A percentile compares a stretch with the other conserved stretches of the same genome.
Evolutionary conservation across 2,888 invertebrate genomes (phyloP).

Genomic region (Tupiocoris notatus): DNA sequence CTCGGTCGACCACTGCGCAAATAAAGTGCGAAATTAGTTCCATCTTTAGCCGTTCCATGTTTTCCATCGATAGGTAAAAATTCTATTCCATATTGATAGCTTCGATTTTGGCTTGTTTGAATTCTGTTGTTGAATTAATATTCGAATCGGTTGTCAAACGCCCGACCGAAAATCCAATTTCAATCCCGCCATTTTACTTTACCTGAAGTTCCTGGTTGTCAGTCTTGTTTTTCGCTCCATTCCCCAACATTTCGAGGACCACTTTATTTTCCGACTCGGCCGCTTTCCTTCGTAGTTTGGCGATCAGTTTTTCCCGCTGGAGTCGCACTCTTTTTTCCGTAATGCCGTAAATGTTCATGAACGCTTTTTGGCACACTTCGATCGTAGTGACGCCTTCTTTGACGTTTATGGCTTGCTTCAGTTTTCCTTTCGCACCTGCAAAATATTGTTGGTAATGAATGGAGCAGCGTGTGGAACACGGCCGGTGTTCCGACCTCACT

Average conservation of each 20-base stretch:
- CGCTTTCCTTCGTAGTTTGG: slow-evolving; percentile 48
- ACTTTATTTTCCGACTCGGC: slow-evolving; percentile 11
- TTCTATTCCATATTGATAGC: too few relatives aligned
- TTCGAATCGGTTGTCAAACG: too few relatives aligned
- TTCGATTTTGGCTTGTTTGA: too few relatives aligned
- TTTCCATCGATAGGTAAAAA: too few relatives aligned
- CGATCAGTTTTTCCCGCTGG: slow-evolving; percentile 58
- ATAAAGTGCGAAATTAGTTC: too few relatives aligned
- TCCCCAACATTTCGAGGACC: not conserved
- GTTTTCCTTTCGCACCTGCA: slow-evolving; percentile 47
- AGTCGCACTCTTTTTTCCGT: slow-evolving; percentile 59
- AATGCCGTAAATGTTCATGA: slow-evolving; percentile 59
- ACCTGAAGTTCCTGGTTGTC: not conserved
- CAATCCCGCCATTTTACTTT: too few relatives aligned
- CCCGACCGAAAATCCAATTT: too few relatives aligned
- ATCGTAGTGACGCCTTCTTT: slow-evolving; percentile 50
- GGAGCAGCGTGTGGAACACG: too few relatives aligned
- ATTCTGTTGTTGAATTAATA: too few relatives aligned
- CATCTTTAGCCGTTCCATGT: too few relatives aligned
- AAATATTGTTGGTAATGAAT: too few relatives aligned
- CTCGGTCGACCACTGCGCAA: slow-evolving; percentile 35
- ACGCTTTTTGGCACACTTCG: slow-evolving; percentile 60
- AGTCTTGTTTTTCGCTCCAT: not conserved
- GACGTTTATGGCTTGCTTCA: slow-evolving; percentile 39
- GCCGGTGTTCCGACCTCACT: too few relatives aligned